Evolutionary conservation across 2,113 vertebrate genomes (phyloP).

Genomic region (Pterophyllum scalare): DNA sequence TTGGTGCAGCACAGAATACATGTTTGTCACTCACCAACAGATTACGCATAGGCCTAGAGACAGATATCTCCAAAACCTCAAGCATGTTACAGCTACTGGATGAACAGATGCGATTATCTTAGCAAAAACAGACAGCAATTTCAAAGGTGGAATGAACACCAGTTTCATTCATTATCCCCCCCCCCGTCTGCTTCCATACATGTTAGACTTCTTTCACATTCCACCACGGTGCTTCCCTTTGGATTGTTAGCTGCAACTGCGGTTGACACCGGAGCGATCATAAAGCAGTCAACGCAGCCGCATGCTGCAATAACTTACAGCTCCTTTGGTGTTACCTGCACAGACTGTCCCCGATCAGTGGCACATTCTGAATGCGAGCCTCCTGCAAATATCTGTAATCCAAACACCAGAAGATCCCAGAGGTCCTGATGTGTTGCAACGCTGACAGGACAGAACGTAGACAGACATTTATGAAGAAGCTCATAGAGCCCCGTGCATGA

Average conservation of each 20-base stretch:
- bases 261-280: conserved; percentile 6
- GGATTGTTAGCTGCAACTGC: conserved; percentile 3
- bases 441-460: background rate
- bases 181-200: background rate
- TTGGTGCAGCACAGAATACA: no score
- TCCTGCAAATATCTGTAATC: background rate
- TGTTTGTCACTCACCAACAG: no score
- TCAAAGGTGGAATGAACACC: background rate
- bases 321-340: conserved; percentile 36
- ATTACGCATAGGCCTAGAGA: no score
- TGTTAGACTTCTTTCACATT: conserved; percentile 37
- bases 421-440: conserved; percentile 6
- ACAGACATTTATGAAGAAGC: background rate
- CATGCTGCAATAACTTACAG: conserved; percentile 29
- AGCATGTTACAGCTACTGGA: no score
- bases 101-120: background rate
- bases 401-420: conserved; percentile 33
- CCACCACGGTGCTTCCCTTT: conserved; percentile 33
- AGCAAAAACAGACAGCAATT: background rate
- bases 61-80: no score
- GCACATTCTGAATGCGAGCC: conserved; percentile 4
- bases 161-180: background rate
- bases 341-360: conserved; percentile 1
- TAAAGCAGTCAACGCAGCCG: conserved; percentile 49
- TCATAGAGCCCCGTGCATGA: background rate